phyloP scores from a whole-genome alignment of 1,140 invertebrate genomes.

The Atta texana region DNA sequence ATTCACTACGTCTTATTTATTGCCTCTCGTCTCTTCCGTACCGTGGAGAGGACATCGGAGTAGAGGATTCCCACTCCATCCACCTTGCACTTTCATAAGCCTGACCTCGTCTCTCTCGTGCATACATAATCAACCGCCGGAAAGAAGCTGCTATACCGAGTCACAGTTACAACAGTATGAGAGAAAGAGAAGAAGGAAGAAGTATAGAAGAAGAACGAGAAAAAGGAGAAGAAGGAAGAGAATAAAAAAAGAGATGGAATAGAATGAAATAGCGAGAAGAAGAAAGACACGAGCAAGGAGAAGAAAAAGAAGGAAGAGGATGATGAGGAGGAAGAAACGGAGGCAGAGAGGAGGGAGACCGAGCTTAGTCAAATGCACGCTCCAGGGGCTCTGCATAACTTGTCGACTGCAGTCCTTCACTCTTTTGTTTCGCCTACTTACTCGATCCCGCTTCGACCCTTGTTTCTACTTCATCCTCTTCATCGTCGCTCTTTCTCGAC shows the following conservation, averaged over 20 bases:
- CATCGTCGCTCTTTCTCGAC: slow-evolving; percentile 30
- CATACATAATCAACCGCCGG: slow-evolving; percentile 77
- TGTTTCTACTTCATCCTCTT: slow-evolving; percentile 35
- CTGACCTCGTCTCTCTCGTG: slow-evolving; percentile 67
- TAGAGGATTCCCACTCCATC: slow-evolving; percentile 46
- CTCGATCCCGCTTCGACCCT: slow-evolving; percentile 45
- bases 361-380: slow-evolving; percentile 80
- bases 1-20: slow-evolving; percentile 73
- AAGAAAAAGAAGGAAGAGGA: slow-evolving; percentile 48
- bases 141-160: slow-evolving; percentile 73
- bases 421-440: slow-evolving; percentile 74
- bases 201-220: not conserved
- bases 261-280: slow-evolving; percentile 2
- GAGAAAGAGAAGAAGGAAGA: slow-evolving; percentile 26
- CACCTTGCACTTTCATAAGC: slow-evolving; percentile 74
- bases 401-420: slow-evolving; percentile 75
- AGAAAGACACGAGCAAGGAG: not conserved
- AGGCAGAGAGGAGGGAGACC: slow-evolving; percentile 16
- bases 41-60: slow-evolving; percentile 38
- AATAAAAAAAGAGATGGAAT: slow-evolving; percentile 1
- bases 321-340: slow-evolving; percentile 42
- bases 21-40: slow-evolving; percentile 57
- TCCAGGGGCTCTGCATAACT: slow-evolving; percentile 79
- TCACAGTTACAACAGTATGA: slow-evolving; percentile 59
- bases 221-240: not conserved